Conservation (phyloP, 92 coral and sea anemone genomes). For the Heliopora coerulea region DNA sequence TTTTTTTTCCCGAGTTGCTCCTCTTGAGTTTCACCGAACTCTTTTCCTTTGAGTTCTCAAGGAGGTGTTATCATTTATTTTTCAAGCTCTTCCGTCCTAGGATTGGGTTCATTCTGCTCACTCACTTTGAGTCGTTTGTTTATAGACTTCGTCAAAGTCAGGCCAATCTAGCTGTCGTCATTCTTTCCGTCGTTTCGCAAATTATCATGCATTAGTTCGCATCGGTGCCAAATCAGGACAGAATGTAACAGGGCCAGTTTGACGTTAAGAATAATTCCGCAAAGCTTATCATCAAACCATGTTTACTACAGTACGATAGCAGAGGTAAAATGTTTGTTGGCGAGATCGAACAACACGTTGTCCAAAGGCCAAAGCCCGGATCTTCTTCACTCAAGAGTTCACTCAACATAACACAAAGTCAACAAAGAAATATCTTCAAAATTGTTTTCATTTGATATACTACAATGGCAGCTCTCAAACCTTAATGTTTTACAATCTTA, state of each 20-base stretch:
- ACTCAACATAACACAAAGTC: constrained; percentile 26
- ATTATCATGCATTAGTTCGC: not conserved
- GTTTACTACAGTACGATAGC: not conserved
- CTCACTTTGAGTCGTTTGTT: constrained; percentile 14
- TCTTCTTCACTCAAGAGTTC: constrained; percentile 27
- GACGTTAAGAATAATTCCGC: not conserved
- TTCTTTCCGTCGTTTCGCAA: not conserved
- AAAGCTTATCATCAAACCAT: not conserved
- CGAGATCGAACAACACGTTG: not conserved
- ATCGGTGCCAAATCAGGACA: not conserved
- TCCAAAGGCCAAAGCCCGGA: not conserved
- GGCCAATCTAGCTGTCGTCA: constrained; percentile 2
- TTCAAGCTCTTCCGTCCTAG: constrained; percentile 2
- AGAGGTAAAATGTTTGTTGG: no score
- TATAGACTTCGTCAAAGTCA: not conserved
- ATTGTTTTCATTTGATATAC: constrained; percentile 30
- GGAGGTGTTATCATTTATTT: not conserved
- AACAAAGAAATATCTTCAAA: constrained; percentile 40
- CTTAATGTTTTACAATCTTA: not conserved
- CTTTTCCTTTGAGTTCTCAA: not conserved
- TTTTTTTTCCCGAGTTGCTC: not conserved
- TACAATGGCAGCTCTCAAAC: not conserved
- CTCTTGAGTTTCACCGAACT: not conserved
- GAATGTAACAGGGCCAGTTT: no score
- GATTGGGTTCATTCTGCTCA: not conserved